Conservation (phyloP, 2,888 invertebrate genomes). For the Caenorhabditis macrosperma region DNA sequence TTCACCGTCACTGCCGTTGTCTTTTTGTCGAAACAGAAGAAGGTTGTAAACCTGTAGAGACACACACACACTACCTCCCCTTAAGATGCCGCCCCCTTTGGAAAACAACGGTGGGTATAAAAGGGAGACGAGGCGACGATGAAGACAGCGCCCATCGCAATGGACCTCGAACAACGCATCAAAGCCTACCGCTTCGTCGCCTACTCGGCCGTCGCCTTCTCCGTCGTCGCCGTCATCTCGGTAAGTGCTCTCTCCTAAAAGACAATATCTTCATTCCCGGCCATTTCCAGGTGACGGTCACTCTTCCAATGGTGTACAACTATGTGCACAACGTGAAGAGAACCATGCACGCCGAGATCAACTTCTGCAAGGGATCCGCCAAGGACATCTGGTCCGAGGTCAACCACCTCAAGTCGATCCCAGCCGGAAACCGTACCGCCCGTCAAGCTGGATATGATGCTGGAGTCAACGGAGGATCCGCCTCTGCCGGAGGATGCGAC, state of each 20-base stretch:
- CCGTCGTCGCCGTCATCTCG: slow-evolving; percentile 61
- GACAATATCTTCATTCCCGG: background rate
- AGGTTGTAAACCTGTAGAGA: background rate
- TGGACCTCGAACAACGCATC: slow-evolving; percentile 56
- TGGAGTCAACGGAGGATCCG: slow-evolving; percentile 60
- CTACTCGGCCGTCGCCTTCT: slow-evolving; percentile 63
- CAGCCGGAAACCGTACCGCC: slow-evolving; percentile 70
- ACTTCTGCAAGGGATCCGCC: slow-evolving; percentile 69
- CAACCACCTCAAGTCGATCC: slow-evolving; percentile 67
- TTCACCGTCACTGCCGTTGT: background rate
- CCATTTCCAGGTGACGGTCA: slow-evolving; percentile 55
- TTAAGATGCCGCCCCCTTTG: slow-evolving; percentile 4
- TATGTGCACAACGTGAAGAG: slow-evolving; percentile 65
- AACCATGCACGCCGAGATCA: slow-evolving; percentile 64
- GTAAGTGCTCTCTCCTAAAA: slow-evolving; percentile 27
- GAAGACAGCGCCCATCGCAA: slow-evolving; percentile 24
- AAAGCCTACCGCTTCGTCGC: slow-evolving; percentile 63
- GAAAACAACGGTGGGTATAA: slow-evolving; percentile 14
- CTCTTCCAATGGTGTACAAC: slow-evolving; percentile 70
- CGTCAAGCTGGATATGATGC: slow-evolving; percentile 70
- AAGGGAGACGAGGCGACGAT: background rate
- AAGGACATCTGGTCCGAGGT: slow-evolving; percentile 70
- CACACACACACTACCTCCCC: background rate
- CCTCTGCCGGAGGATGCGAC: slow-evolving; percentile 67
- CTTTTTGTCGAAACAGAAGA: background rate